Evolutionary conservation across 1,140 invertebrate genomes (phyloP).

Genomic region (Apis cerana): DNA sequence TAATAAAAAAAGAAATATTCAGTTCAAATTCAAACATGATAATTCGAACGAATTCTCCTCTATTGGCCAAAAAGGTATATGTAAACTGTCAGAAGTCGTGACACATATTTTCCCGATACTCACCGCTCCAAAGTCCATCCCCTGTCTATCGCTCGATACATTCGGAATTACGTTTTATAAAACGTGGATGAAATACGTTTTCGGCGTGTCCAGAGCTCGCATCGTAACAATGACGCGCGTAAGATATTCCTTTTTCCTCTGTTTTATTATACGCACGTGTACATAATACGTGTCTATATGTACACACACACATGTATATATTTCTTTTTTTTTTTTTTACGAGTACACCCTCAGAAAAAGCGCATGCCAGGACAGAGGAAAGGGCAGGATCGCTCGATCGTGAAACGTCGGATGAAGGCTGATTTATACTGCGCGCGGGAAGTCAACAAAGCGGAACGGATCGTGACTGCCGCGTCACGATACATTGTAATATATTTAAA

Average conservation of each 20-base stretch:
- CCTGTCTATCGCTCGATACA: not conserved
- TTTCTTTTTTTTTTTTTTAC: not conserved
- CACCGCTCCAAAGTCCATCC: slow-evolving; percentile 25
- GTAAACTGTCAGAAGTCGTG: slow-evolving; percentile 6
- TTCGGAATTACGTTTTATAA: slow-evolving; percentile 19
- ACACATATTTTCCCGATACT: not conserved
- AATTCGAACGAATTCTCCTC: not conserved
- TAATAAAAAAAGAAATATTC: not conserved
- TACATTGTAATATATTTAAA: slow-evolving; percentile 45
- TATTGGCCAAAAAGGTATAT: slow-evolving; percentile 2
- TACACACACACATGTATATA: not conserved
- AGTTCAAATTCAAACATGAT: not conserved
- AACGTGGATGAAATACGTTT: slow-evolving; percentile 29
- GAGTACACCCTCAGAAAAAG: not conserved
- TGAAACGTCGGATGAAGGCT: slow-evolving; percentile 36
- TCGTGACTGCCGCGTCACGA: slow-evolving; percentile 30
- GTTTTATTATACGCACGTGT: not conserved
- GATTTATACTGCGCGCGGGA: slow-evolving; percentile 37
- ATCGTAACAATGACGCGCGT: slow-evolving; percentile 12
- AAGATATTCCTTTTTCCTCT: not conserved
- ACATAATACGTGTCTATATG: too few relatives aligned
- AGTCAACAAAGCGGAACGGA: slow-evolving; percentile 45
- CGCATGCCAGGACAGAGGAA: not conserved
- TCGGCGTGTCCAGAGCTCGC: not conserved
- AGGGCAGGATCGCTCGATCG: slow-evolving; percentile 26